Conservation (phyloP, 2,113 vertebrate genomes). For the Plecturocebus donacophilus region DNA sequence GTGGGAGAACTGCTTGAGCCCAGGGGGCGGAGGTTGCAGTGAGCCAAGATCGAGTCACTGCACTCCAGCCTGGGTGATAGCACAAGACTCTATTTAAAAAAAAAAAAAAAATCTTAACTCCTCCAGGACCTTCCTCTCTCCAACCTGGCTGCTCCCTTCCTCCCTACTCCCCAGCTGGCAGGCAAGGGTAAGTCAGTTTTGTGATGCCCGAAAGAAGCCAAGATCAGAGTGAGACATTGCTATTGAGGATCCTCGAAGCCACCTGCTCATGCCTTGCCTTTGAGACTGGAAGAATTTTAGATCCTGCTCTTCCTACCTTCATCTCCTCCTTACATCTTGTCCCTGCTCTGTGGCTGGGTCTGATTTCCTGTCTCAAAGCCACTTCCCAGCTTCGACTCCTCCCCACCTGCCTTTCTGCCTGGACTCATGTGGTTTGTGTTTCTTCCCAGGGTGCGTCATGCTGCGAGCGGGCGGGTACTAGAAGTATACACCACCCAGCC, state of each 20-base stretch:
- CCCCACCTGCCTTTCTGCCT: fast-evolving
- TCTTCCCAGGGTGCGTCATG: slow-evolving; percentile 88
- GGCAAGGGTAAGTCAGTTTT: background rate
- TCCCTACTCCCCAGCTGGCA: background rate
- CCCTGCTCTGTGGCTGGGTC: background rate
- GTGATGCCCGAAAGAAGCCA: background rate
- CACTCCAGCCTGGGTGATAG: too few relatives aligned
- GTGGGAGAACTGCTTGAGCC: background rate
- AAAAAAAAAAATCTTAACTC: background rate
- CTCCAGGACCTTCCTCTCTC: background rate
- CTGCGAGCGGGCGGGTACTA: slow-evolving; percentile 88
- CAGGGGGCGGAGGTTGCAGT: background rate
- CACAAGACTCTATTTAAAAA: background rate
- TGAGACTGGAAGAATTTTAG: background rate
- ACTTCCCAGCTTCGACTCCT: fast-evolving
- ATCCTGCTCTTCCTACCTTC: background rate
- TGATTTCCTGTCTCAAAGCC: background rate
- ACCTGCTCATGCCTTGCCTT: background rate
- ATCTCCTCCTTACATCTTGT: background rate
- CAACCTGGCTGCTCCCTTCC: background rate
- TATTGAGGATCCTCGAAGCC: background rate
- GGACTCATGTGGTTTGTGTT: background rate
- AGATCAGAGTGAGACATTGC: background rate
- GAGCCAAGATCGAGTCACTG: too few relatives aligned
- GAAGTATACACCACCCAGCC: slow-evolving; percentile 94